Base-by-base conservation (phyloP, 1,140 invertebrate species). In the Parapsyche elsis region DNA sequence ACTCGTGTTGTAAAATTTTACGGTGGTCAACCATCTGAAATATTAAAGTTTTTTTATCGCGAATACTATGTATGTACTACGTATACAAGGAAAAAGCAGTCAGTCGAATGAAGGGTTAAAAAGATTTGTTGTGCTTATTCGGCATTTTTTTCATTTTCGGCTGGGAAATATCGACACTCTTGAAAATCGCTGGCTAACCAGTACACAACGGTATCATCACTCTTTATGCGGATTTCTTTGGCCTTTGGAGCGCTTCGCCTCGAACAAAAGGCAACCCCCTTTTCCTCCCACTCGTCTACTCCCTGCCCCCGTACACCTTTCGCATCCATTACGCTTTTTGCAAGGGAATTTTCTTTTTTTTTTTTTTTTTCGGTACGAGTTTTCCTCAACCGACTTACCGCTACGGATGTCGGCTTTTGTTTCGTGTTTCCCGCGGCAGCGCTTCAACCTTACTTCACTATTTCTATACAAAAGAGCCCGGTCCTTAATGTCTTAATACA, bases 241-340 rank as follows among this genome's bases (percentile, higher is more conserved):
- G 64, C 64, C 64, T 23, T 67, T 67, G 19, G 9, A 10, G n/a
- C 9, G 64, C 10, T 24, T 12, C 9, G 30, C 30, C 30, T 38
- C 10, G 49, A 53, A 53, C 49, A 61, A 61, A 61, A 21, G 59
- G 59, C n/a, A 14, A 38, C 9, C 16, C 14, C n/a, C 21, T 19
- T n/a, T n/a, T n/a, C n/a, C n/a, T 38, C 30, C 30, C 30, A 38
- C 30, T 24, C 21, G 64, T 23, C 9, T 7, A 67, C 21, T 23
- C 64, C 24, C 21, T 67, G 23, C 49, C 57, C 57, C n/a, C 57
- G 21, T 61, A 16, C 57, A 21, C 57, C 57, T 61, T 19, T 61
- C 12, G 64, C 64, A 23, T 67, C 64, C 64, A 67, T 67, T 67
- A 67, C 64, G 19, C 64, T 67, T 67, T 67, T 67, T 67, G 64